These are phyloP conservation scores for Odontophorus gujanensis DNA, from an alignment of 2,113 vertebrate species.

Conservation along the genomic window DNA sequence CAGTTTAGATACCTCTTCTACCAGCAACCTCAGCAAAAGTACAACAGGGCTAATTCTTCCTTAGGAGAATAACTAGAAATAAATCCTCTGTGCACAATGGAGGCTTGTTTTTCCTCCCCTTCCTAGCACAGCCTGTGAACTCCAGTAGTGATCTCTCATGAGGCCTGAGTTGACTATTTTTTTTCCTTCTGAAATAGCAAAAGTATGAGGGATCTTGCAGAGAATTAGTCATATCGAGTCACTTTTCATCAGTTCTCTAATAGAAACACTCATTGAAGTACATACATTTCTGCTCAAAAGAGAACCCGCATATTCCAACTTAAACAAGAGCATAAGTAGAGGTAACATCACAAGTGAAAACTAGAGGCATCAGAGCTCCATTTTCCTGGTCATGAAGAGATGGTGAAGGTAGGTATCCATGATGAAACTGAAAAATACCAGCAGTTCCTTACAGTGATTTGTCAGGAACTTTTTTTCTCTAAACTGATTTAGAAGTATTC, in stretches of 20 bases:
- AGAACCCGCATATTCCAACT: background rate
- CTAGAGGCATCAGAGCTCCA: fast-evolving
- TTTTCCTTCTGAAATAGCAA: background rate
- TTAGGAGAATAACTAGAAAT: background rate
- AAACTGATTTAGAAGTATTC: background rate
- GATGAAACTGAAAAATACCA: background rate
- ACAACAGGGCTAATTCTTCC: background rate
- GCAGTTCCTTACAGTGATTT: background rate
- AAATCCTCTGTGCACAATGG: background rate
- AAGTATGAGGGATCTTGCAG: background rate
- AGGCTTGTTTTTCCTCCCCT: background rate
- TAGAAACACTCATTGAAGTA: background rate
- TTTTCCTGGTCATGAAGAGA: background rate
- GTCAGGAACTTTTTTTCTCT: background rate
- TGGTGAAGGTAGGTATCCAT: background rate
- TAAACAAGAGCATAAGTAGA: background rate
- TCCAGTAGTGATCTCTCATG: background rate
- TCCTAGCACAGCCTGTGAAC: background rate
- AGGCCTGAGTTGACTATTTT: background rate
- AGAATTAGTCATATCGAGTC: background rate
- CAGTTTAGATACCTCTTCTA: background rate
- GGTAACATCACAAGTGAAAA: background rate
- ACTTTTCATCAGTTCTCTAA: background rate
- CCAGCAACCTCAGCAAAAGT: background rate
- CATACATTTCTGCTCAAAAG: background rate